phyloP scores from a whole-genome alignment of 1,140 invertebrate genomes.

The Batillaria attramentaria region DNA sequence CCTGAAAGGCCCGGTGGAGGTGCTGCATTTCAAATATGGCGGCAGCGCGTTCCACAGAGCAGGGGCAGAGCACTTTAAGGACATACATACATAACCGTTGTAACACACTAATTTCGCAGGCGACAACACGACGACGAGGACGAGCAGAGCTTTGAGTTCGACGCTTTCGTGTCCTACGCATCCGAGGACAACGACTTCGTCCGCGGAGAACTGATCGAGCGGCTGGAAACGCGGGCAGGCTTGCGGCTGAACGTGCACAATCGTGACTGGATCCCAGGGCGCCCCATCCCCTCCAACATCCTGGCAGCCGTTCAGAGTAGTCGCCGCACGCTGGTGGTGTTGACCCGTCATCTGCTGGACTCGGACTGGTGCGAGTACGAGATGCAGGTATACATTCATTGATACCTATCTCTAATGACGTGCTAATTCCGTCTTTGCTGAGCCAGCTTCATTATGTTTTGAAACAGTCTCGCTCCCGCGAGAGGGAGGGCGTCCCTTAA shows the following conservation, averaged over 20 bases:
- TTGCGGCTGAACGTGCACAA: constrained; percentile 51
- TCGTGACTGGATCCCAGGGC: constrained; percentile 55
- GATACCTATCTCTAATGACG: constrained; percentile 75
- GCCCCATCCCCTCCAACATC: constrained; percentile 76
- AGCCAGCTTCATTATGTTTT: constrained; percentile 77
- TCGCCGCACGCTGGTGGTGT: constrained; percentile 76
- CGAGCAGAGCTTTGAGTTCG: constrained; percentile 35
- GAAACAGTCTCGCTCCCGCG: too few species aligned
- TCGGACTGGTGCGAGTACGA: constrained; percentile 81
- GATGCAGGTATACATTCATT: constrained; percentile 75
- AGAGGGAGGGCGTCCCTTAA: too few species aligned
- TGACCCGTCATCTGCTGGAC: constrained; percentile 77
- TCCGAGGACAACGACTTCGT: constrained; percentile 46
- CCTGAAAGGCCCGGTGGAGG: too few species aligned
- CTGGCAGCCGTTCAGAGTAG: constrained; percentile 76
- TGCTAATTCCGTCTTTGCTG: constrained; percentile 76
- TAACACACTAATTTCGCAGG: too few species aligned
- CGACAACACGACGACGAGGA: not conserved
- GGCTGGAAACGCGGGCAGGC: not conserved
- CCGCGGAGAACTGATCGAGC: not conserved
- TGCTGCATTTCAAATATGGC: too few species aligned
- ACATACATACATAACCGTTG: too few species aligned
- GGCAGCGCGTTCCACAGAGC: too few species aligned
- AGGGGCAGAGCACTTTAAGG: too few species aligned
- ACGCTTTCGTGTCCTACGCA: constrained; percentile 56